A percentile compares a stretch with the other conserved stretches of the same genome.
phyloP scores from a whole-genome alignment of 2,888 invertebrate genomes.

The Willowsia nigromaculata region DNA sequence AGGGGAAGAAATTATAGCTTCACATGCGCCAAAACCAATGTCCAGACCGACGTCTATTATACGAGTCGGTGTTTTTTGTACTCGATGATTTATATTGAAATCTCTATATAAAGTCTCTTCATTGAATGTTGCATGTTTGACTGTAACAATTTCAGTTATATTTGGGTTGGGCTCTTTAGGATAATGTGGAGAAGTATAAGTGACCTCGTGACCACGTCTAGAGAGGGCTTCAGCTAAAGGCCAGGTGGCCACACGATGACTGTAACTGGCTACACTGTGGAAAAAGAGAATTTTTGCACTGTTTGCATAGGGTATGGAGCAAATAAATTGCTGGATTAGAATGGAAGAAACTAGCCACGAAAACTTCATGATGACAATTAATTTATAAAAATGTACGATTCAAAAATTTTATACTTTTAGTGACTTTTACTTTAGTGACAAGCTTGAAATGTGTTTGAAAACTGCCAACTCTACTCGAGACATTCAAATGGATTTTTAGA shows the following conservation, averaged over 20 bases:
- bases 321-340: too few species aligned
- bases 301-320: neutral
- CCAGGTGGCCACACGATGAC: conserved; percentile 64
- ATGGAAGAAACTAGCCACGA: too few species aligned
- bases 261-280: conserved; percentile 57
- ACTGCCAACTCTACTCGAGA: too few species aligned
- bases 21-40: neutral
- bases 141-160: conserved; percentile 53
- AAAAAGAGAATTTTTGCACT: conserved; percentile 57
- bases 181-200: conserved; percentile 62
- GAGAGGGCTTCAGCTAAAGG: conserved; percentile 67
- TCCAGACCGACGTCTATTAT: neutral
- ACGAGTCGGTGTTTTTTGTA: neutral
- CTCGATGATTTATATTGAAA: conserved; percentile 55
- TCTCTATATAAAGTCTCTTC: neutral
- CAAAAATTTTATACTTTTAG: too few species aligned
- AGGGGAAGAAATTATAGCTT: neutral
- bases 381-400: too few species aligned
- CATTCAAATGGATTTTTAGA: too few species aligned
- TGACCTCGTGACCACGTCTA: conserved; percentile 67
- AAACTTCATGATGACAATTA: too few species aligned
- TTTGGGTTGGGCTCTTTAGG: conserved; percentile 44
- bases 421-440: too few species aligned
- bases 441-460: too few species aligned
- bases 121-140: neutral